Evolutionary conservation across 2,113 vertebrate genomes (phyloP).

Genomic region (Saccopteryx bilineata): DNA sequence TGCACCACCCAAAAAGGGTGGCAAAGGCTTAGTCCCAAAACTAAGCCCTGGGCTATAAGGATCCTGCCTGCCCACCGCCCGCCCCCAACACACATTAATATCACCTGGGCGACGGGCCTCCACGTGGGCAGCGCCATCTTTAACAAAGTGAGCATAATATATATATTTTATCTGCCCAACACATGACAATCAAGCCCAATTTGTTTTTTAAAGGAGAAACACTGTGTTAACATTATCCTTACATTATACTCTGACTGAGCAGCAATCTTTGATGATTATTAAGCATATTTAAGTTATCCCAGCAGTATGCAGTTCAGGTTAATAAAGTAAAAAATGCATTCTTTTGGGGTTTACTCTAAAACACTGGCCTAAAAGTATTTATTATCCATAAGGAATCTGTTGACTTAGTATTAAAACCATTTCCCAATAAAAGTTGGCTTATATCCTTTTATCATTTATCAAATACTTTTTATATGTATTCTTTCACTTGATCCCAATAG

Average conservation of each 20-base stretch:
- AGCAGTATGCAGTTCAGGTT: constrained; percentile 39
- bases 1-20: too few relatives aligned
- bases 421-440: constrained; percentile 41
- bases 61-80: too few relatives aligned
- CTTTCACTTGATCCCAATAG: constrained; percentile 45
- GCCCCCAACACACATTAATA: too few relatives aligned
- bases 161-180: too few relatives aligned
- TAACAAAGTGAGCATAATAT: too few relatives aligned
- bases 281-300: constrained; percentile 45
- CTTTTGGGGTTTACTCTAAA: constrained; percentile 53
- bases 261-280: constrained; percentile 44
- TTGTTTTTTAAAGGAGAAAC: constrained; percentile 52
- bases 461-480: constrained; percentile 39
- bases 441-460: constrained; percentile 45
- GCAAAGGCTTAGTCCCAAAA: too few relatives aligned
- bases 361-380: constrained; percentile 3
- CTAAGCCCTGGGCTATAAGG: too few relatives aligned
- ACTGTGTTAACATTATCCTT: background rate
- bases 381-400: constrained; percentile 46
- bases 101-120: too few relatives aligned
- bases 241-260: constrained; percentile 32
- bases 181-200: background rate
- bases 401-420: constrained; percentile 52
- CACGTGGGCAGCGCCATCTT: too few relatives aligned
- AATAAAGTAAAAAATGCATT: constrained; percentile 45